Evolutionary conservation across 2,888 invertebrate genomes (phyloP), one percentile per base, ranked within the genome.

Genomic region (Acanthosepion esculentum): DNA sequence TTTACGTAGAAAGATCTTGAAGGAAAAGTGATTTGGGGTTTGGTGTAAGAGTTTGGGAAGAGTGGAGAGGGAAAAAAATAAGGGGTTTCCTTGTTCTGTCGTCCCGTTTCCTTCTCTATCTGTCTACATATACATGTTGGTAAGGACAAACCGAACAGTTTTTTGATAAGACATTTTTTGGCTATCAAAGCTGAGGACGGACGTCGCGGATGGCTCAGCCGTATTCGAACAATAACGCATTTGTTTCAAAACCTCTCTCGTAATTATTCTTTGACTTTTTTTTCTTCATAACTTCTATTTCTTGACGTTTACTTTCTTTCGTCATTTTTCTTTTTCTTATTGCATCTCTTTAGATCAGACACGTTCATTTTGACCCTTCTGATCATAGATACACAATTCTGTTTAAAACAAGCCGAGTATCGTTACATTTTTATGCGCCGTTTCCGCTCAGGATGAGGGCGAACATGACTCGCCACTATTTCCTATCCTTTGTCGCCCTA

Each of bases 1-100:
- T 78, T 78, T 78, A n/a, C 1, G 12, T 10, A 78, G n/a, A n/a
- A 18, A 78, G n/a, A 33, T 78, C 59, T 59, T 59, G 15, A 78
- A 78, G 78, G n/a, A 78, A 78, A 78, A 78, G 78, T 78, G 33
- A 78, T 59, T 59, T 59, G 59, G 59, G 59, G 59, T 59, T 23
- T 33, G 78, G n/a, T 12, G 78, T n/a, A 10, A 33, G 15, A 78
- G 33, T 78, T 78, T 15, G 18, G 33, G 78, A 78, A 78, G n/a
- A 78, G 78, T 12, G 33, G 33, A n/a, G n/a, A 78, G 10, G 15
- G 18, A 78, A n/a, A n/a, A 78, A n/a, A 78, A 33, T 33, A 78
- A 78, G 78, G n/a, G n/a, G n/a, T n/a, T 64, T 78, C n/a, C 78
- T 78, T 78, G 78, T 78, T 78, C n/a, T 78, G 78, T n/a, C 78